These are phyloP conservation scores for Gila robusta DNA, from an alignment of 2,797 vertebrate genomes.

Conservation along the genomic window DNA sequence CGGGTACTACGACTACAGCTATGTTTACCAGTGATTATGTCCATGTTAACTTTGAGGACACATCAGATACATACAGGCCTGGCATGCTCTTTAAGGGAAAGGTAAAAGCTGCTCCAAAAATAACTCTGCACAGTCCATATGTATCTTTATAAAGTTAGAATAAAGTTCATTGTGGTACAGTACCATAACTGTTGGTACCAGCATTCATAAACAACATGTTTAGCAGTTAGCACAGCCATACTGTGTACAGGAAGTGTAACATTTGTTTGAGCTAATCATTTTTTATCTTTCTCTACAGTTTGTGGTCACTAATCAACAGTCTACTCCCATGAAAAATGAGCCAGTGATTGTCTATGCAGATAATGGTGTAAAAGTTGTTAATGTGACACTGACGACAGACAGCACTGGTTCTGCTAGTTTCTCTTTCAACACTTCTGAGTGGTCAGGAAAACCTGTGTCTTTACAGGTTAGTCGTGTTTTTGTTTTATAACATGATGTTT, in stretches of 20 bases:
- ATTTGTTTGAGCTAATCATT: not conserved
- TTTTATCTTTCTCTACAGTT: slow-evolving; percentile 72
- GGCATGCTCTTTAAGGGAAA: slow-evolving; percentile 75
- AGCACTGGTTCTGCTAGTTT: slow-evolving; percentile 76
- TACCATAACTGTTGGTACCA: not conserved
- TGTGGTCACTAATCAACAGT: slow-evolving; percentile 73
- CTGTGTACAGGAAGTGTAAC: not conserved
- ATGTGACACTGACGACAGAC: slow-evolving; percentile 76
- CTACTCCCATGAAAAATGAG: slow-evolving; percentile 72
- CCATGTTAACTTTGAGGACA: slow-evolving; percentile 66
- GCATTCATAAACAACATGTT: not conserved
- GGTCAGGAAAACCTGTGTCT: slow-evolving; percentile 61
- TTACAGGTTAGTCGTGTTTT: slow-evolving; percentile 75
- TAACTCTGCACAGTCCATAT: not conserved
- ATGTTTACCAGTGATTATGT: slow-evolving; percentile 58
- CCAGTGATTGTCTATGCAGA: slow-evolving; percentile 71
- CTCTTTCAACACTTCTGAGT: slow-evolving; percentile 79
- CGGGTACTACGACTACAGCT: slow-evolving; percentile 47
- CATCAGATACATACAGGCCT: slow-evolving; percentile 65
- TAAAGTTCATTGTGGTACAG: not conserved
- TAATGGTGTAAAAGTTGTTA: slow-evolving; percentile 43
- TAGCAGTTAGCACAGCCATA: not conserved
- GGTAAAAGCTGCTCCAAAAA: slow-evolving; percentile 62
- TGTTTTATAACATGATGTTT: not conserved
- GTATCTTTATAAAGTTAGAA: not conserved